Evolutionary conservation across 2,888 invertebrate species (phyloP), one percentile per base, ranked within the genome.

Genomic region (Parnassius mnemosyne): DNA sequence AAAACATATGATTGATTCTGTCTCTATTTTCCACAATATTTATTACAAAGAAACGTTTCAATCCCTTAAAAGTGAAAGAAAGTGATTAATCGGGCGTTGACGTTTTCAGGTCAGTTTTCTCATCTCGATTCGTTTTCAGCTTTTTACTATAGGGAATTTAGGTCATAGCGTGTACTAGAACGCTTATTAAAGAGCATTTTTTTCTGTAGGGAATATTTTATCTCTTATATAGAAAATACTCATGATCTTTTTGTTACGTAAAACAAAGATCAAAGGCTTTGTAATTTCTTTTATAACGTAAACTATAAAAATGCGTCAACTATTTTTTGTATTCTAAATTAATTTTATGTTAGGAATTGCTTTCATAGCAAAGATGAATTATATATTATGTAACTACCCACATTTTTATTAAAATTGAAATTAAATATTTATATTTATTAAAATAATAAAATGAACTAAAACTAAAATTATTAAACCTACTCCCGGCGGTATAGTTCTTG

Each of bases 141-240:
- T 62, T 57, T 57, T 53, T 57, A 54, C 54, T 53, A 50, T 44
- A 41, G 5, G n/a, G 62, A 43, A 62, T 62, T 62, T 53, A 62
- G 62, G 62, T 62, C 57, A 54, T 50, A 53, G 53, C 58, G 13
- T 10, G 16, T 46, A n/a, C 46, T 46, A n/a, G 9, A 10, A 34
- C 42, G 42, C 12, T 25, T 42, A 52, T 51, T 49, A 60, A 49
- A 47, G 44, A 25, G 49, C 11, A 10, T 49, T 16, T 52, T 57
- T 42, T 10, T 57, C 47, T 44, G 34, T 47, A 44, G 53, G 44
- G 46, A 34, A 41, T 34, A 57, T 60, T 61, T 34, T 54, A 42
- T 34, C 25, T 25, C 25, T 5, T 25, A 25, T 25, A 25, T 25
- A 25, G 25, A 51, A 1, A 25, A 49, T n/a, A 49, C 7, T 34